Base-by-base conservation (phyloP, 2,797 vertebrate genomes). In the Cyclopterus lumpus region DNA sequence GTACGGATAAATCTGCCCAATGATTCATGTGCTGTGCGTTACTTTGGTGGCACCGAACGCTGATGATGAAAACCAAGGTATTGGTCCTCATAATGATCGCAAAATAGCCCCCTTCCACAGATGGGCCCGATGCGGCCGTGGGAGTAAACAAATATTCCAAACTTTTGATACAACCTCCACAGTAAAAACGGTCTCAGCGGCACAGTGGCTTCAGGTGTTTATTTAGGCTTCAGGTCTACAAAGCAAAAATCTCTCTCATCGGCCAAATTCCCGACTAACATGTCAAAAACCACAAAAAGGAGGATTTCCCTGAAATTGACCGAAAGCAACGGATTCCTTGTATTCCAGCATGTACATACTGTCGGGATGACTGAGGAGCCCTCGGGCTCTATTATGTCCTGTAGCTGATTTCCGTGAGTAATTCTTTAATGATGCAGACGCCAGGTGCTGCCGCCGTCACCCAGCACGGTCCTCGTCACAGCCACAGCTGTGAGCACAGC, bases 401-500 rank as follows among this genome's bases (percentile, higher is more conserved):
- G 38, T 49, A 53, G 71, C 54, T 44, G 28, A 80, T 77, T 64
- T 75, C 59, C 40, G 60, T 36, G 57, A 63, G 67, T 44, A 7
- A 46, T 57, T 24, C 51, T 63, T 36, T 36, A 34, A 38, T 36
- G 58, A 54, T 68, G 32, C 59, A 67, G 51, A 62, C 46, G 49
- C 77, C 70, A 75, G 75, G 67, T 84, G 66, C 66, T 64, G 46
- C 60, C 51, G 24, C n/a, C 58, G 51, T 71, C 71, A 65, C 12
- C 28, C 38, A 63, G 44, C 55, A 11, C 44, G 71, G n/a, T 73
- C 73, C 32, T 28, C 48, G 59, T 57, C 70, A 40, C 51, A 71
- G 64, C 69, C 75, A 73, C 70, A 82, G 79, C 68, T 71, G 79
- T 86, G 69, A 26, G 48, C 48, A 26, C 48, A 53, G 75, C 82